phyloP scores from a whole-genome alignment of 2,888 invertebrate species.

The Artemia sinica region DNA sequence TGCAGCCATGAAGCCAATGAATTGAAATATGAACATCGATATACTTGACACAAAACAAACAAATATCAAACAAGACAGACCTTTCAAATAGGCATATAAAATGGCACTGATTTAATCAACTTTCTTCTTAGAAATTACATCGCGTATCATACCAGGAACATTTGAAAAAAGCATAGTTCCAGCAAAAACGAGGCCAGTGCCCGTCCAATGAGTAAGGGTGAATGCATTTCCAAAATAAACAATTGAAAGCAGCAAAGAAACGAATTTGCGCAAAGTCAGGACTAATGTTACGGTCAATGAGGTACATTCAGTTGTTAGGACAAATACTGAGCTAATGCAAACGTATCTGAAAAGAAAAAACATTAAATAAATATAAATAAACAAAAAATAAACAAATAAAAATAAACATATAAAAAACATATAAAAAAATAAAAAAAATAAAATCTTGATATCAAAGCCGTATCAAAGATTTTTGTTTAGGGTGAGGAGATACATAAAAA shows the following conservation, averaged over 20 bases:
- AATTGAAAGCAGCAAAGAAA: constrained; percentile 86
- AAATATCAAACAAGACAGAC: too few species aligned
- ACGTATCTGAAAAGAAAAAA: constrained; percentile 41
- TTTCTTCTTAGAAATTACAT: neutral
- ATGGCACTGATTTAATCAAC: too few species aligned
- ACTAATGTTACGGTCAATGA: constrained; percentile 88
- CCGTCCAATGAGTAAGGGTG: constrained; percentile 73
- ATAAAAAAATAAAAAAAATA: neutral
- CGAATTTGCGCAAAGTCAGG: constrained; percentile 84
- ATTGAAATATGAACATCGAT: too few species aligned
- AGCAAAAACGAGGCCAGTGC: constrained; percentile 69
- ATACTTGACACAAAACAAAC: too few species aligned
- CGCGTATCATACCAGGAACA: constrained; percentile 19
- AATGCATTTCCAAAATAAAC: constrained; percentile 86
- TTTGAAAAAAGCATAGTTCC: constrained; percentile 88
- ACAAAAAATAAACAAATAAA: too few species aligned
- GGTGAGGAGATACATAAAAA: too few species aligned
- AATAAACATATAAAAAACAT: too few species aligned
- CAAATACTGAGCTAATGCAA: constrained; percentile 87
- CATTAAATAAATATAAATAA: constrained; percentile 16
- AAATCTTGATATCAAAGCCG: neutral
- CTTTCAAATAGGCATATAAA: too few species aligned
- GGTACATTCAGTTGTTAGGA: constrained; percentile 78
- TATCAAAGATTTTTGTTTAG: too few species aligned
- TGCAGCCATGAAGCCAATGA: too few species aligned